Base-by-base conservation (phyloP, 2,888 invertebrate species). In the Nephrotoma guestfalica region DNA sequence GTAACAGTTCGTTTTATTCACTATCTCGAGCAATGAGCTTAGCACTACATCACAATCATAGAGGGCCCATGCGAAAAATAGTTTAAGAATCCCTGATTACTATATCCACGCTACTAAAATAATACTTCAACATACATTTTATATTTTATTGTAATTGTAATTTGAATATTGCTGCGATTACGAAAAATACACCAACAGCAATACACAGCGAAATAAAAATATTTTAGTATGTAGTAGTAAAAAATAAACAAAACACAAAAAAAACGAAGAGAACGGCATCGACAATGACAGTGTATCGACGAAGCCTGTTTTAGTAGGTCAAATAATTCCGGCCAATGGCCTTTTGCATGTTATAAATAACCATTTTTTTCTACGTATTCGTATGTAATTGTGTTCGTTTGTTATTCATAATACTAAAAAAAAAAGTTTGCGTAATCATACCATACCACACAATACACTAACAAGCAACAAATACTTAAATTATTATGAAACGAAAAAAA, bases 271-370 rank as follows among this genome's bases (percentile, higher is more conserved):
- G 45, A 86, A 89, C 90, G 90, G 90, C 90, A 71, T 71, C 71
- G 71, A 71, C 71, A 90, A 90, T 90, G 90, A 90, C 90, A 90
- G 90, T 90, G 90, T 90, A 88, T 89, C 88, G 88, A 88, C 88
- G 71, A 71, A 71, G 71, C 71, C 71, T 71, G 71, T 71, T 89
- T 90, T 91, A 91, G 91, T 91, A 91, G 91, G 91, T 91, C 91
- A 91, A 88, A 91, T 90, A 91, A 91, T 91, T 91, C 91, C 91
- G 91, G 91, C 91, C 91, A 91, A 91, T 91, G 91, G 91, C 91
- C 91, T 91, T 91, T 91, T 45, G 45, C 85, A 5, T 86, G 43
- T 47, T 86, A 45, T 47, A 86, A 86, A 86, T 86, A 86, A 2
- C 18, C 30, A 9, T 71, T 18, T 41, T 85, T 85, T 43, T 43